phyloP scores from a whole-genome alignment of 2,888 invertebrate genomes.

The Drosophila subsilvestris region DNA sequence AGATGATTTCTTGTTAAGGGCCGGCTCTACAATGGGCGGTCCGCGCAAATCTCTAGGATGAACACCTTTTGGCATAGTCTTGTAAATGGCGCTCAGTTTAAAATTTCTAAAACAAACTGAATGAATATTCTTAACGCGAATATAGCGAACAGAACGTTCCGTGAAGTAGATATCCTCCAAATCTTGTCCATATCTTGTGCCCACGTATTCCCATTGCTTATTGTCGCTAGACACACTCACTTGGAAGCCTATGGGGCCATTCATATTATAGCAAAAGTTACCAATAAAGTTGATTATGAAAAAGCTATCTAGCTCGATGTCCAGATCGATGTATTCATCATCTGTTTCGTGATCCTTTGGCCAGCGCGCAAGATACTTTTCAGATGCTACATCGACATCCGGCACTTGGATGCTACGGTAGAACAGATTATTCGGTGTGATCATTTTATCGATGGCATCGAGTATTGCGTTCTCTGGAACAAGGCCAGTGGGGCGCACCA shows the following conservation, averaged over 20 bases:
- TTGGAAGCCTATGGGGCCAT: constrained; percentile 85
- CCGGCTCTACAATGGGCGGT: too few relatives aligned
- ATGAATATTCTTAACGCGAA: constrained; percentile 80
- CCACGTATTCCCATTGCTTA: constrained; percentile 96
- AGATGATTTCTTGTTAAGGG: too few relatives aligned
- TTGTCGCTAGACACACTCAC: constrained; percentile 96
- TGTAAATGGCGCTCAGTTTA: too few relatives aligned
- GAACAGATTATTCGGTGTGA: constrained; percentile 90
- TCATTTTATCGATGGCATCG: constrained; percentile 96
- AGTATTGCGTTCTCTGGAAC: constrained; percentile 95
- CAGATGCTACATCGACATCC: constrained; percentile 95
- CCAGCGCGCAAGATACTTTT: too few relatives aligned
- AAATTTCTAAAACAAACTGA: too few relatives aligned
- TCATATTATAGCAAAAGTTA: too few relatives aligned
- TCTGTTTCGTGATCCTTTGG: too few relatives aligned
- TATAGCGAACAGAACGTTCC: constrained; percentile 93
- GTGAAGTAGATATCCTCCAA: constrained; percentile 87
- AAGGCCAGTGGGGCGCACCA: constrained; percentile 94
- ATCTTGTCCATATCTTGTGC: constrained; percentile 87
- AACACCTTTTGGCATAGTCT: too few relatives aligned
- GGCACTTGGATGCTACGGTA: constrained; percentile 93
- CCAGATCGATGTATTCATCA: too few relatives aligned
- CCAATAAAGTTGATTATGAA: constrained; percentile 96
- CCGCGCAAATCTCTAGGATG: too few relatives aligned
- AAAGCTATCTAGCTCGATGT: constrained; percentile 92